Evolutionary conservation across 2,113 vertebrate species (phyloP).

Genomic region (Meles meles): DNA sequence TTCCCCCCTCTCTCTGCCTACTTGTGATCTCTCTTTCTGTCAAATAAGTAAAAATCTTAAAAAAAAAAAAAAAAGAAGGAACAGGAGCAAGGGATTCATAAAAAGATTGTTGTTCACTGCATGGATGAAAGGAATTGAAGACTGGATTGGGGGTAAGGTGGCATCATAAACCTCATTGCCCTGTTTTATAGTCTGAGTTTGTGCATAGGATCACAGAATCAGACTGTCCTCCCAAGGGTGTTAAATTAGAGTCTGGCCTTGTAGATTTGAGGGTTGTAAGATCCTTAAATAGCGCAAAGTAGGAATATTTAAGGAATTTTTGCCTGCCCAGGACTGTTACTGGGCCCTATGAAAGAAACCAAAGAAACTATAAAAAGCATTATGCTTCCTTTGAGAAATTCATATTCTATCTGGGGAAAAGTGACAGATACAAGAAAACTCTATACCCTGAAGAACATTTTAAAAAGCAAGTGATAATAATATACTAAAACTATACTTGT

Average conservation of each 20-base stretch:
- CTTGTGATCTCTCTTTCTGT: too few species aligned
- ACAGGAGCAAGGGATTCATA: neutral
- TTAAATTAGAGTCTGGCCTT: neutral
- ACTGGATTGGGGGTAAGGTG: neutral
- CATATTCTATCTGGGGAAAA: neutral
- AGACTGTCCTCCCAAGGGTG: neutral
- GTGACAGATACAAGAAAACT: neutral
- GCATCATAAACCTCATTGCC: neutral
- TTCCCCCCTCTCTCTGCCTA: too few species aligned
- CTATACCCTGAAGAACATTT: neutral
- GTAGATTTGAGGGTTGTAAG: neutral
- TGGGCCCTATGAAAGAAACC: neutral
- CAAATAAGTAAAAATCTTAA: too few species aligned
- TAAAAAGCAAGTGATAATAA: neutral
- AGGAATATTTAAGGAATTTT: neutral
- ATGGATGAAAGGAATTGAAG: neutral
- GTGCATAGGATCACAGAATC: neutral
- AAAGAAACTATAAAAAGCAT: neutral
- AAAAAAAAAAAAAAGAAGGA: neutral
- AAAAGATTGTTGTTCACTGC: neutral
- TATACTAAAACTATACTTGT: neutral
- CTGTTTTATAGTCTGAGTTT: neutral
- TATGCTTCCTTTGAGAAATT: slow-evolving; percentile 19
- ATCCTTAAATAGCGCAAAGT: neutral
- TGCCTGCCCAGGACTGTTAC: neutral